These are phyloP conservation scores for Lindbergichthys nudifrons DNA, from an alignment of 2,797 vertebrate species.

Conservation along the genomic window DNA sequence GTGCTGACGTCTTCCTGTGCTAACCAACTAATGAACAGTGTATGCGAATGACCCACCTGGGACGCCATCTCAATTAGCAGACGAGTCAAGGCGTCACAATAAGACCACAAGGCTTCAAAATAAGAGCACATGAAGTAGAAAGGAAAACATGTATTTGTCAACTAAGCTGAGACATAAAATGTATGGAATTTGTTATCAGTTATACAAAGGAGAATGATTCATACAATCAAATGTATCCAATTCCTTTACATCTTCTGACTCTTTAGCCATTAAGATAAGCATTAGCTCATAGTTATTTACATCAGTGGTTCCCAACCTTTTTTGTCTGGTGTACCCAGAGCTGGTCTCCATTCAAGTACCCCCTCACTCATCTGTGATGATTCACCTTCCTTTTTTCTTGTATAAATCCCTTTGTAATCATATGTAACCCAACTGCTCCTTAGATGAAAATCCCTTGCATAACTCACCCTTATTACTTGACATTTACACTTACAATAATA, in stretches of 20 bases:
- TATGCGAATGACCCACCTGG: neutral
- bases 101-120: neutral
- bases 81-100: neutral
- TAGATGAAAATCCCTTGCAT: too few species aligned
- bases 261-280: neutral
- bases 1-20: neutral
- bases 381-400: too few species aligned
- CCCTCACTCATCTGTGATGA: too few species aligned
- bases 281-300: neutral
- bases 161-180: neutral
- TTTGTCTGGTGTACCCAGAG: too few species aligned
- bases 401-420: too few species aligned
- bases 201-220: too few species aligned
- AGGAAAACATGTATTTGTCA: neutral
- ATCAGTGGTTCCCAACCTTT: neutral
- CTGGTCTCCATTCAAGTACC: too few species aligned
- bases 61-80: neutral
- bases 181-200: neutral
- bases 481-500: too few species aligned
- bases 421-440: too few species aligned
- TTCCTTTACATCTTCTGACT: neutral
- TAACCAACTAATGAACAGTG: neutral
- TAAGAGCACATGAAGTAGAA: neutral
- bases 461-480: too few species aligned
- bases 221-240: neutral